Conservation (phyloP, 2,888 invertebrate species). For the Scelioninae gen. 2 region DNA sequence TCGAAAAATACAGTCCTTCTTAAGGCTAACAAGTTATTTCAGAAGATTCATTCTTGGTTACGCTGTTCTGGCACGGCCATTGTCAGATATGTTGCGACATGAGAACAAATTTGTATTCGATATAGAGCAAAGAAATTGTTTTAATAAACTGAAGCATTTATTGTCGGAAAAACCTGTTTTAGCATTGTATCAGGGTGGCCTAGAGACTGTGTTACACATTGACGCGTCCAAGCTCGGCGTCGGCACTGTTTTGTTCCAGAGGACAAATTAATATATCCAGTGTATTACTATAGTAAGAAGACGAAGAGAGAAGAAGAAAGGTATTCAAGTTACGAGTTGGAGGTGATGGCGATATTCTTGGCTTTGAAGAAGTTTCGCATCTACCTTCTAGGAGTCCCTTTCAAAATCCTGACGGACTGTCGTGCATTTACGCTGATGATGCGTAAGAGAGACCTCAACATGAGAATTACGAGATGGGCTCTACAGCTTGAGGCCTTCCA, state of each 20-base stretch:
- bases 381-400: constrained; percentile 28
- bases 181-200: neutral
- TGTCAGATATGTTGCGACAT: neutral
- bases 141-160: neutral
- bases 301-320: constrained; percentile 15
- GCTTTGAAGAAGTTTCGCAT: constrained; percentile 26
- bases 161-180: constrained; percentile 13
- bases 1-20: neutral
- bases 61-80: neutral
- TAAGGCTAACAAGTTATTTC: neutral
- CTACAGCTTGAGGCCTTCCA: neutral
- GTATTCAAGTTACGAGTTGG: constrained; percentile 42
- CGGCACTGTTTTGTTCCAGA: constrained; percentile 26
- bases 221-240: constrained; percentile 26
- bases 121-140: neutral
- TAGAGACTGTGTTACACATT: constrained; percentile 39
- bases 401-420: constrained; percentile 27
- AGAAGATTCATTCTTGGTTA: neutral
- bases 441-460: constrained; percentile 19
- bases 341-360: constrained; percentile 32
- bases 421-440: constrained; percentile 33
- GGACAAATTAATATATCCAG: constrained; percentile 34
- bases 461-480: neutral
- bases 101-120: constrained; percentile 7
- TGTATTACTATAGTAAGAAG: constrained; percentile 32